Percentiles rank a stretch among this genome's conserved stretches.
Evolutionary conservation across 2,888 invertebrate genomes (phyloP).

Genomic region (Acleris cristana): DNA sequence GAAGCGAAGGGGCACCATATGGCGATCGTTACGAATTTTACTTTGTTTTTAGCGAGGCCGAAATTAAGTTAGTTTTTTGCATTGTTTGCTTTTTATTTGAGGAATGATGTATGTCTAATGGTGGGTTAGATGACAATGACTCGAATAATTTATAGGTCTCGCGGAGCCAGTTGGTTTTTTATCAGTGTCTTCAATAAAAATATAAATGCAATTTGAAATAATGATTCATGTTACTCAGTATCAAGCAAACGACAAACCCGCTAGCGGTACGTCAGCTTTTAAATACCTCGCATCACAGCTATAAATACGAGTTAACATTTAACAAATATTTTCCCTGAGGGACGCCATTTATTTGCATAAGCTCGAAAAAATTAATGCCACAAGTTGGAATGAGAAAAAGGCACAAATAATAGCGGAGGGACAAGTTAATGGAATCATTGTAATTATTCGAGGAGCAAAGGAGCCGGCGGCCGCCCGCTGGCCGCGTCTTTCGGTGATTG

Average conservation of each 20-base stretch:
- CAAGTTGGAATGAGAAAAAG: conserved; percentile 39
- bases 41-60: conserved; percentile 73
- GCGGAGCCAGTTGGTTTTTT: conserved; percentile 36
- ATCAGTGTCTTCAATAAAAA: conserved; percentile 9
- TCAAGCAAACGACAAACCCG: too few species aligned
- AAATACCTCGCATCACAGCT: not conserved
- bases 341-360: conserved; percentile 28
- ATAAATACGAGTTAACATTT: conserved; percentile 9
- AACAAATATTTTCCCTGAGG: conserved; percentile 5
- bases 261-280: not conserved
- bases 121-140: conserved; percentile 54
- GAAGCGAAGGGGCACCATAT: conserved; percentile 71
- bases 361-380: conserved; percentile 32
- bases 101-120: conserved; percentile 53
- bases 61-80: conserved; percentile 62
- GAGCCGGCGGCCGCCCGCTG: conserved; percentile 80
- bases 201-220: conserved; percentile 2
- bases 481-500: conserved; percentile 69
- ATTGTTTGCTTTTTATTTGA: conserved; percentile 54
- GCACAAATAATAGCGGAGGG: conserved; percentile 69
- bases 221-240: too few species aligned
- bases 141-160: conserved; percentile 42
- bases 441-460: conserved; percentile 75
- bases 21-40: conserved; percentile 71
- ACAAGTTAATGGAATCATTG: conserved; percentile 82